Conservation (phyloP, 2,888 invertebrate species). For the Epinotia demarniana region DNA sequence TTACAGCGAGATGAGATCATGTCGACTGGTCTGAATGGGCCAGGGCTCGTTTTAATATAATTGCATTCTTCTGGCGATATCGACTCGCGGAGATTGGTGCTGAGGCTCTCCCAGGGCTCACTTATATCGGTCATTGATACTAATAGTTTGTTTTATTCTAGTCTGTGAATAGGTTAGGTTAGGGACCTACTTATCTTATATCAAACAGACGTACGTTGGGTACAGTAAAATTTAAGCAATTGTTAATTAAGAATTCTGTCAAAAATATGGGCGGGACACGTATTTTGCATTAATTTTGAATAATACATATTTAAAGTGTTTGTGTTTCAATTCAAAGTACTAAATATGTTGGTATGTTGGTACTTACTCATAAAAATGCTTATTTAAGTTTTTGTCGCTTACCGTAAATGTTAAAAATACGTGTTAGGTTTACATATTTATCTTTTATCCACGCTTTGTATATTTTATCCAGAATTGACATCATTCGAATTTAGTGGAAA, state of each 20-base stretch:
- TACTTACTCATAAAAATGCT: background rate
- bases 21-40: constrained; percentile 50
- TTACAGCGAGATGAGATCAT: constrained; percentile 63
- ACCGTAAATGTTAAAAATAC: background rate
- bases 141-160: background rate
- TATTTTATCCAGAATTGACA: background rate
- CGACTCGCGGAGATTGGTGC: constrained; percentile 30
- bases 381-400: background rate
- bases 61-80: constrained; percentile 48
- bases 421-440: background rate
- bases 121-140: constrained; percentile 22
- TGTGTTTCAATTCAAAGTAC: background rate
- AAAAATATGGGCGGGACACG: constrained; percentile 19
- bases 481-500: background rate
- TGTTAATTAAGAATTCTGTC: background rate
- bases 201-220: background rate
- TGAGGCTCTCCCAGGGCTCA: constrained; percentile 26
- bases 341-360: background rate
- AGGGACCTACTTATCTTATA: background rate
- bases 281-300: constrained; percentile 5
- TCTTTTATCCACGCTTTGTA: background rate
- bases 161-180: background rate
- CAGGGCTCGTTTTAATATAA: constrained; percentile 52
- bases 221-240: constrained; percentile 2
- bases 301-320: background rate